Percentiles rank a stretch among this genome's conserved stretches.
Evolutionary conservation across 2,113 vertebrate genomes (phyloP).

Genomic region (Hoplias malabaricus): DNA sequence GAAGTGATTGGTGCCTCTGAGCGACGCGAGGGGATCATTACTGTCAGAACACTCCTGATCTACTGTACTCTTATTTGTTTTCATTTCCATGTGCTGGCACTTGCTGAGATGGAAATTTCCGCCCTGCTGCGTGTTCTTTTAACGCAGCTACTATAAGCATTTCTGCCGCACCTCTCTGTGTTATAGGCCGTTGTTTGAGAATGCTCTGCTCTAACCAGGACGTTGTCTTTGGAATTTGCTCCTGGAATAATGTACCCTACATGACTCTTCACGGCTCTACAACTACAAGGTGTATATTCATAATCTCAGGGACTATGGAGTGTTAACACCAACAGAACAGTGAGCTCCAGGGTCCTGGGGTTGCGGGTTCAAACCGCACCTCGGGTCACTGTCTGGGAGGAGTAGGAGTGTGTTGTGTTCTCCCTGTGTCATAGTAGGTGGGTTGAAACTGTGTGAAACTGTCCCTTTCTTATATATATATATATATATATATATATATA

Average conservation of each 20-base stretch:
- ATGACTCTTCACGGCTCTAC: not conserved
- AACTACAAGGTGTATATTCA: not conserved
- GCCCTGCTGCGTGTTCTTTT: not conserved
- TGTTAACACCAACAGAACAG: not conserved
- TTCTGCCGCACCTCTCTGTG: not conserved
- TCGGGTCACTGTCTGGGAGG: too few species aligned
- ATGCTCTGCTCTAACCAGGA: too few species aligned
- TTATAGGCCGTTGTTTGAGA: not conserved
- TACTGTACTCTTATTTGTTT: conserved; percentile 42
- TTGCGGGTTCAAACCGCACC: too few species aligned
- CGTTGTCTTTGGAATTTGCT: not conserved
- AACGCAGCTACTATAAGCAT: conserved; percentile 4
- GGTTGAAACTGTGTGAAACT: too few species aligned
- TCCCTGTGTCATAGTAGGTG: too few species aligned
- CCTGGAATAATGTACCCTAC: not conserved
- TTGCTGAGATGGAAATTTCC: conserved; percentile 26
- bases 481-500: too few species aligned
- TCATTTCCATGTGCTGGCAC: conserved; percentile 28
- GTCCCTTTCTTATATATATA: too few species aligned
- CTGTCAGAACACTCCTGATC: conserved; percentile 33
- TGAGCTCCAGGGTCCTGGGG: not conserved
- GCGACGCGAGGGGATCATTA: conserved; percentile 36
- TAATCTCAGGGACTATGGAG: not conserved
- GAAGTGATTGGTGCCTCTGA: conserved; percentile 38
- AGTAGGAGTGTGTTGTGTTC: too few species aligned